Evolutionary conservation across 1,140 invertebrate species (phyloP).

Genomic region (Lutraria rhynchaena): DNA sequence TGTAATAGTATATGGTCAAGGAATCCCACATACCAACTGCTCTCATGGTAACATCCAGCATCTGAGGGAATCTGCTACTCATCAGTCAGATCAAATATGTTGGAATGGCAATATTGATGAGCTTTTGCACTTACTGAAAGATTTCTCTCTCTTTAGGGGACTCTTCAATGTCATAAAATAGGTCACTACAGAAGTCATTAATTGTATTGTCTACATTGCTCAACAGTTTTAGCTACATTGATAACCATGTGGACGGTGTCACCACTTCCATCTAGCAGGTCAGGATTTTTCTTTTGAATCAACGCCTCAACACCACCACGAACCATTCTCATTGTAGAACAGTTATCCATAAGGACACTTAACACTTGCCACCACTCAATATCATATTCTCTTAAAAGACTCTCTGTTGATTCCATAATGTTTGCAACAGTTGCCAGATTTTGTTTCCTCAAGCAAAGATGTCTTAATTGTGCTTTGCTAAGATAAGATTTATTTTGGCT

Average conservation of each 20-base stretch:
- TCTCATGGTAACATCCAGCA: constrained; percentile 4
- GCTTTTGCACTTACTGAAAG: constrained; percentile 13
- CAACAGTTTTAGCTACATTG: constrained; percentile 37
- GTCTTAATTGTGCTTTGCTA: constrained; percentile 22
- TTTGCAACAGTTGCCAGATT: constrained; percentile 27
- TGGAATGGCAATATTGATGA: constrained; percentile 10
- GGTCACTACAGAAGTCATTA: background rate
- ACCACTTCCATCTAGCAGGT: constrained; percentile 43
- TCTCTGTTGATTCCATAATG: constrained; percentile 21
- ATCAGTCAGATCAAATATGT: constrained; percentile 18
- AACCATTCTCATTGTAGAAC: constrained; percentile 39
- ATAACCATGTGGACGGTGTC: constrained; percentile 49
- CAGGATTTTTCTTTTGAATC: constrained; percentile 9
- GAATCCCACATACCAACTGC: constrained; percentile 1
- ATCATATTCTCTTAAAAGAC: constrained; percentile 16
- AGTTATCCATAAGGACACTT: constrained; percentile 38
- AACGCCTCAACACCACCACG: constrained; percentile 19
- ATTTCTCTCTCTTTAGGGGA: constrained; percentile 21
- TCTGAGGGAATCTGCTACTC: constrained; percentile 6
- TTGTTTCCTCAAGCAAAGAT: constrained; percentile 31
- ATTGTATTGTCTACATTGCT: background rate
- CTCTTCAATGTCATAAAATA: constrained; percentile 39
- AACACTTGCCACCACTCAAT: constrained; percentile 37
- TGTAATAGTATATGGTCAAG: background rate
- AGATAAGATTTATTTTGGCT: too few species aligned